Evolutionary conservation across 2,888 invertebrate species (phyloP).

Genomic region (Plusia festucae): DNA sequence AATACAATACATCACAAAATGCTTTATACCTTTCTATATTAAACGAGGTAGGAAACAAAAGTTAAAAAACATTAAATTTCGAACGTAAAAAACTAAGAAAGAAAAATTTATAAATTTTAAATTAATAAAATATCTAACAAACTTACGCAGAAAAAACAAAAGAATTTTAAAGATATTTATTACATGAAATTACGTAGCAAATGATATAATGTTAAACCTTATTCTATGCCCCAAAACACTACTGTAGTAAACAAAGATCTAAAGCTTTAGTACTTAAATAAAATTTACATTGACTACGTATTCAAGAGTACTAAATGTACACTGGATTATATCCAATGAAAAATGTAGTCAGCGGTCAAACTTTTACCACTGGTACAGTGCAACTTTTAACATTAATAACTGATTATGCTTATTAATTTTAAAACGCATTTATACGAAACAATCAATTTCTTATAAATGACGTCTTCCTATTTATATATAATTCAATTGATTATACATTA

Average conservation of each 20-base stretch:
- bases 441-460: too few relatives aligned
- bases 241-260: constrained; percentile 19
- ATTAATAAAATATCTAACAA: too few relatives aligned
- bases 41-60: too few relatives aligned
- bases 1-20: too few relatives aligned
- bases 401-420: too few relatives aligned
- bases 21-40: too few relatives aligned
- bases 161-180: not conserved
- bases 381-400: constrained; percentile 23
- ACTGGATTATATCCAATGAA: constrained; percentile 29
- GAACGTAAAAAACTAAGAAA: too few relatives aligned
- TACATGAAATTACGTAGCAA: not conserved
- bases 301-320: constrained; percentile 3
- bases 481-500: too few relatives aligned
- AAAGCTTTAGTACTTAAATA: constrained; percentile 16
- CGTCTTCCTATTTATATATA: too few relatives aligned
- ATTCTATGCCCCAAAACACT: constrained; percentile 10
- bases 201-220: not conserved
- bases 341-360: constrained; percentile 23
- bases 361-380: constrained; percentile 19
- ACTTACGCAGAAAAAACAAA: not conserved
- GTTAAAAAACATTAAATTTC: too few relatives aligned
- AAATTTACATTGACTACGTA: constrained; percentile 22
- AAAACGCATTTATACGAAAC: too few relatives aligned
- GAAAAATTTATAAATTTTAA: too few relatives aligned